Base-by-base conservation (phyloP, 2,113 vertebrate species). In the Aptenodytes forsteri region DNA sequence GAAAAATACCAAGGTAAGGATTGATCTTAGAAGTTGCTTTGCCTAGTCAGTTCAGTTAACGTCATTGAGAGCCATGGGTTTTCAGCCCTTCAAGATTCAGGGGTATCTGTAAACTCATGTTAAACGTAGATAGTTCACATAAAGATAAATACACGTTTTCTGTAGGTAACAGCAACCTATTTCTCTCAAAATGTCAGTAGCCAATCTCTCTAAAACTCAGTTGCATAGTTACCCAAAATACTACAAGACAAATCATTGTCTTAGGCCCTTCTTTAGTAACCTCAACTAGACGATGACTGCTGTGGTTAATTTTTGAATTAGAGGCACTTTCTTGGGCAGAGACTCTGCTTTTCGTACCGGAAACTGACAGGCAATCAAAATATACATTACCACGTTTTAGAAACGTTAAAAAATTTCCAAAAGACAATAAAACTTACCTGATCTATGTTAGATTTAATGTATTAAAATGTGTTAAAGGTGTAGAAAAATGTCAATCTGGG, bases 381-480 rank as follows among this genome's bases (percentile, higher is more conserved):
- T n/a, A 67, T 18, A 89, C 73, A 69, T 89, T 93, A 80, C 87
- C 82, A 83, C 64, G 29, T 82, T 86, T 67, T 59, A 81, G 80
- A 46, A 94, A 87, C 4, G 1, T 89, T 75, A 81, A 87, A 96
- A 88, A 83, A 83, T 87, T 95, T 96, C 91, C 94, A 93, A 90
- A 95, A 67, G 90, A 95, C 90, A 97, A 91, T 98, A 97, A 97
- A 95, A 94, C 70, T 95, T 97, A 97, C 97, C 97, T 98, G 97
- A 96, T 96, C 96, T 95, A 52, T 93, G 95, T 96, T 97, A 97
- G 90, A 97, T 94, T 97, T 98, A 97, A 96, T 94, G 94, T 65
- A 97, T 97, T 97, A 97, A 98, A 98, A 98, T 96, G 94, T 95
- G 95, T 95, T 98, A 98, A 97, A 98, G 95, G 96, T 97, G 97